Evolutionary conservation across 2,113 vertebrate genomes (phyloP).

Genomic region (Syngnathus scovelli): DNA sequence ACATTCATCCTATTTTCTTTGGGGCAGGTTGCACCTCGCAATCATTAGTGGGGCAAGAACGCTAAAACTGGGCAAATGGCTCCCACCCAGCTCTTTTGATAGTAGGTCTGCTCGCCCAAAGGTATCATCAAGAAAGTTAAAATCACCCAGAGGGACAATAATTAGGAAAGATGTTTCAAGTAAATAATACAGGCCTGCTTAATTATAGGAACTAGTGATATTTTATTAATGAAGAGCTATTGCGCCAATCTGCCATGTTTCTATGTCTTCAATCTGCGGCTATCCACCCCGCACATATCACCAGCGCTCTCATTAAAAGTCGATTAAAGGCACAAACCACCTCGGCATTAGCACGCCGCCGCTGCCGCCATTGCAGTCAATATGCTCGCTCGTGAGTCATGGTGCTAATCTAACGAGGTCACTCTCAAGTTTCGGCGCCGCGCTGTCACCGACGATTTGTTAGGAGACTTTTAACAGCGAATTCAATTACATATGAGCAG

Average conservation of each 20-base stretch:
- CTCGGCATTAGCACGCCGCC: constrained; percentile 26
- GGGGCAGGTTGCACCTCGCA: constrained; percentile 47
- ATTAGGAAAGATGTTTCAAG: constrained; percentile 67
- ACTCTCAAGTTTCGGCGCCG: constrained; percentile 46
- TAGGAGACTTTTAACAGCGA: constrained; percentile 27
- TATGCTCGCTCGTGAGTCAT: constrained; percentile 22
- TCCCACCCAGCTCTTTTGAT: constrained; percentile 53
- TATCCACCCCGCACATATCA: constrained; percentile 24
- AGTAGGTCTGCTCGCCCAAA: constrained; percentile 42
- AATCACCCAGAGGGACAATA: constrained; percentile 61
- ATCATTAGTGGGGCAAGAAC: constrained; percentile 44
- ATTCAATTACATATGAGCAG: constrained; percentile 41
- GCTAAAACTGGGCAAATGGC: constrained; percentile 23
- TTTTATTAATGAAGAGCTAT: constrained; percentile 66
- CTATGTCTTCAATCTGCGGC: constrained; percentile 29
- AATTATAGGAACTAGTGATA: constrained; percentile 59
- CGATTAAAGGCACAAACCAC: constrained; percentile 52
- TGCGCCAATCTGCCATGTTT: constrained; percentile 48
- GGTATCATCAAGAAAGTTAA: constrained; percentile 53
- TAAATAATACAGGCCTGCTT: constrained; percentile 57
- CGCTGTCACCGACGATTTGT: constrained; percentile 41
- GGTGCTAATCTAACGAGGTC: constrained; percentile 52
- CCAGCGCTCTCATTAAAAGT: constrained; percentile 48
- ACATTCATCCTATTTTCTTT: constrained; percentile 15
- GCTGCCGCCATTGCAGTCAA: constrained; percentile 24